Evolutionary conservation across 2,888 invertebrate species (phyloP).

Genomic region (Lymantria monacha): DNA sequence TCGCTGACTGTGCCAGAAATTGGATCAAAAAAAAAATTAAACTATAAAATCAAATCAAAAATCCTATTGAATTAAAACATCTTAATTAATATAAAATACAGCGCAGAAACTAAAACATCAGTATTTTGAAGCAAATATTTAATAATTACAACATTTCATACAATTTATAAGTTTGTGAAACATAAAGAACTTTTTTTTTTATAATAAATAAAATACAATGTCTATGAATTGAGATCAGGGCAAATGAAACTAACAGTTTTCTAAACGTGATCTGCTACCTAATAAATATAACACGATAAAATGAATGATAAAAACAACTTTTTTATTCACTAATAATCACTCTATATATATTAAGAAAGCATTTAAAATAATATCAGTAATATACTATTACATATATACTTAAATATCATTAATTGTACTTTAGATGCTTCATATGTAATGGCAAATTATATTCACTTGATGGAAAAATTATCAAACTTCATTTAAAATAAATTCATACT

Average conservation of each 20-base stretch:
- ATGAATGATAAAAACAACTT: conserved; percentile 41
- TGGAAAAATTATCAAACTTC: conserved; percentile 30
- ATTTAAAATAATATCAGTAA: background rate
- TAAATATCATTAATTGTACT: conserved; percentile 49
- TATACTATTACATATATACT: background rate
- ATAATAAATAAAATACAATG: conserved; percentile 20
- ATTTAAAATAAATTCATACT: no score
- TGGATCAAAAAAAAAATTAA: no score
- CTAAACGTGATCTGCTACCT: conserved; percentile 11
- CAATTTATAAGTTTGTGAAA: conserved; percentile 3
- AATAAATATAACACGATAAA: conserved; percentile 13
- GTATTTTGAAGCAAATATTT: conserved; percentile 13
- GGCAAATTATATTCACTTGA: conserved; percentile 38
- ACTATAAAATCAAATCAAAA: no score
- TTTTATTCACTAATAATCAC: background rate
- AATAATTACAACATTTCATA: conserved; percentile 18
- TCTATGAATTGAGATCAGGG: conserved; percentile 35
- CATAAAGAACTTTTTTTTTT: conserved; percentile 7
- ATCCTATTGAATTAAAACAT: no score
- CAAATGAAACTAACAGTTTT: conserved; percentile 26
- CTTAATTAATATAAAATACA: no score
- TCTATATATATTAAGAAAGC: background rate
- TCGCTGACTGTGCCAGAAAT: no score
- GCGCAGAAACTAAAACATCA: no score
- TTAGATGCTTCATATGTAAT: conserved; percentile 51